Evolutionary conservation across 2,797 vertebrate species (phyloP).

Genomic region (Platyrinchus mystaceus): DNA sequence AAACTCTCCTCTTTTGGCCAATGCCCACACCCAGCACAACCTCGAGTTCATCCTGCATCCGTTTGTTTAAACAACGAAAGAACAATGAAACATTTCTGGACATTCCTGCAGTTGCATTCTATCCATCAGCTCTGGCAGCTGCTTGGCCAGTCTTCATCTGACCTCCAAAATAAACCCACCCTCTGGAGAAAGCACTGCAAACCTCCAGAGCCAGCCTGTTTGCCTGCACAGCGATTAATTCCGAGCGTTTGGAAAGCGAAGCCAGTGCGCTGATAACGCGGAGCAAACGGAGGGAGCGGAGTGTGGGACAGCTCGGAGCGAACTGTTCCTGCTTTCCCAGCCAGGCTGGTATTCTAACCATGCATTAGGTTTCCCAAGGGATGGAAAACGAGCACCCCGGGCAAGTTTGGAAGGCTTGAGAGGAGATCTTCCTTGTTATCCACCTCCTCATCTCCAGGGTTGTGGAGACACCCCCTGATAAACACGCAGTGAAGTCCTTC

Average conservation of each 20-base stretch:
- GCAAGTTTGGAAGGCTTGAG: background rate
- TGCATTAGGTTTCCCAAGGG: background rate
- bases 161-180: slow-evolving; percentile 1
- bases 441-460: background rate
- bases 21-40: background rate
- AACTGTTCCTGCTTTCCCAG: background rate
- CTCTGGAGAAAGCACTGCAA: slow-evolving; percentile 4
- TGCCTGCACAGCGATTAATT: background rate
- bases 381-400: background rate
- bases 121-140: slow-evolving; percentile 50
- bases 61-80: background rate
- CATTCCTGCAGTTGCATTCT: background rate
- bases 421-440: background rate
- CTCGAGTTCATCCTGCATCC: background rate
- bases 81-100: slow-evolving; percentile 35
- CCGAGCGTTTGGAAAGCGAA: background rate
- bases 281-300: background rate
- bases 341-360: background rate
- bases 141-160: slow-evolving; percentile 11
- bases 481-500: background rate
- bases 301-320: background rate
- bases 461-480: background rate
- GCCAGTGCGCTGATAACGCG: background rate
- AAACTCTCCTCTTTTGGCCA: background rate
- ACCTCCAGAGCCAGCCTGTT: background rate